These are phyloP conservation scores for Rhinogobio ventralis DNA, from an alignment of 2,797 vertebrate genomes.

Conservation along the genomic window DNA sequence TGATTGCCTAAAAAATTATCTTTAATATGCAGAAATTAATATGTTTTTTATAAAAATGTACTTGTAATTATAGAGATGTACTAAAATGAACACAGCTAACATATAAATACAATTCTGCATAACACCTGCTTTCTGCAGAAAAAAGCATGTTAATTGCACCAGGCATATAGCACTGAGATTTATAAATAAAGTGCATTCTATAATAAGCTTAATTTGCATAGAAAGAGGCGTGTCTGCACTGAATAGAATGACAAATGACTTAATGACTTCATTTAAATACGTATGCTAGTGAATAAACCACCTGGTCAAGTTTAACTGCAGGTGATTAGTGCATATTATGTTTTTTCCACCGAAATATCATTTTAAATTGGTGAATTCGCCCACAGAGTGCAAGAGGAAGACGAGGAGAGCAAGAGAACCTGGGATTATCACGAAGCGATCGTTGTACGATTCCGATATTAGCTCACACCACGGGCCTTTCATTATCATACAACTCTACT, in stretches of 20 bases:
- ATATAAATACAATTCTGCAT: not conserved
- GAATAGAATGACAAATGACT: not conserved
- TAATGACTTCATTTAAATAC: conserved; percentile 2
- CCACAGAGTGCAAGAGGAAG: not conserved
- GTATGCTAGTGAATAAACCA: not conserved
- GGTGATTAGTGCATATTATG: not conserved
- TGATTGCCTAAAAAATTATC: not conserved
- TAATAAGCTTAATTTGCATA: conserved; percentile 9
- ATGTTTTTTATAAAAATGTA: no score
- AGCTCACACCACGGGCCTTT: conserved; percentile 52
- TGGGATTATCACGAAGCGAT: conserved; percentile 51
- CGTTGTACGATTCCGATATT: conserved; percentile 54
- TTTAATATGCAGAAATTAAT: not conserved
- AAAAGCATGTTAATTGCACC: not conserved
- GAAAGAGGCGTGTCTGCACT: not conserved
- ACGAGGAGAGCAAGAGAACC: not conserved
- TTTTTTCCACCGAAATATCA: not conserved
- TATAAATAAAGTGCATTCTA: not conserved
- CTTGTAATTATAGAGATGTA: no score
- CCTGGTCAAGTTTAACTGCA: not conserved
- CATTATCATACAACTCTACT: conserved; percentile 63
- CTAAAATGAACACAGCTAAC: not conserved
- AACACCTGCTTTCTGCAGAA: not conserved
- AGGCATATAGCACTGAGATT: not conserved
- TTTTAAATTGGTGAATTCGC: not conserved